These are phyloP conservation scores for Drosophila burlai DNA, from an alignment of 1,140 invertebrate species.

Conservation along the genomic window DNA sequence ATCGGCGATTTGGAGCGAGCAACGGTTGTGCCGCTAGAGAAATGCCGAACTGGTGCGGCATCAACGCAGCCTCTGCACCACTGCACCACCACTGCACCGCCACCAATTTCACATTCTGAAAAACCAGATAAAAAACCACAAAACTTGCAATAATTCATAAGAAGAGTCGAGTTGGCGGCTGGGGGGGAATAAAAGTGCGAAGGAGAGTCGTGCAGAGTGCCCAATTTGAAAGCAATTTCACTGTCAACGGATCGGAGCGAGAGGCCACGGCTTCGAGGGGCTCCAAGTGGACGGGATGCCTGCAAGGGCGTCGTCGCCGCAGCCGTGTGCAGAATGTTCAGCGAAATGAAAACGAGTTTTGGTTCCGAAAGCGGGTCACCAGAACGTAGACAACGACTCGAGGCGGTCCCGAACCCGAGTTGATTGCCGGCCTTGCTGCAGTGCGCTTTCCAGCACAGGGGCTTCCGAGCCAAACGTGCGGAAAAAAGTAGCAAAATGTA, in stretches of 20 bases:
- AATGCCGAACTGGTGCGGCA: constrained; percentile 71
- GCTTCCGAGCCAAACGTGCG: not conserved
- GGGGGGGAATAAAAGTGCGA: constrained; percentile 15
- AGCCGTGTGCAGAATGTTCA: constrained; percentile 62
- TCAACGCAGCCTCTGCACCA: constrained; percentile 1
- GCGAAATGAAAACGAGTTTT: constrained; percentile 79
- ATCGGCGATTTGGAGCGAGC: constrained; percentile 71
- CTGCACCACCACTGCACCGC: constrained; percentile 7
- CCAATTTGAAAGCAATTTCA: constrained; percentile 76
- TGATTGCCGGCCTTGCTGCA: constrained; percentile 68
- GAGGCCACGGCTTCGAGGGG: not conserved
- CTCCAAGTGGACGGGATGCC: constrained; percentile 32
- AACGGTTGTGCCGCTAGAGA: constrained; percentile 75
- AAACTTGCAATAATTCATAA: constrained; percentile 82
- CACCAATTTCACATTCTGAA: constrained; percentile 80
- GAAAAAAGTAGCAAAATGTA: constrained; percentile 23
- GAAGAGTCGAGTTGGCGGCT: constrained; percentile 33
- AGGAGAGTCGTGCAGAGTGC: constrained; percentile 55
- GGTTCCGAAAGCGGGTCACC: constrained; percentile 69
- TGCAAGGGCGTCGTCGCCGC: constrained; percentile 57
- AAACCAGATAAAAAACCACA: constrained; percentile 74
- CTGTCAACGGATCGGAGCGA: constrained; percentile 63
- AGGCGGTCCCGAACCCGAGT: constrained; percentile 41
- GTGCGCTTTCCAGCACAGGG: constrained; percentile 53
- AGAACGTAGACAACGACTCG: constrained; percentile 62